Evolutionary conservation across 1,140 invertebrate species (phyloP).

Genomic region (Nautilus pompilius): DNA sequence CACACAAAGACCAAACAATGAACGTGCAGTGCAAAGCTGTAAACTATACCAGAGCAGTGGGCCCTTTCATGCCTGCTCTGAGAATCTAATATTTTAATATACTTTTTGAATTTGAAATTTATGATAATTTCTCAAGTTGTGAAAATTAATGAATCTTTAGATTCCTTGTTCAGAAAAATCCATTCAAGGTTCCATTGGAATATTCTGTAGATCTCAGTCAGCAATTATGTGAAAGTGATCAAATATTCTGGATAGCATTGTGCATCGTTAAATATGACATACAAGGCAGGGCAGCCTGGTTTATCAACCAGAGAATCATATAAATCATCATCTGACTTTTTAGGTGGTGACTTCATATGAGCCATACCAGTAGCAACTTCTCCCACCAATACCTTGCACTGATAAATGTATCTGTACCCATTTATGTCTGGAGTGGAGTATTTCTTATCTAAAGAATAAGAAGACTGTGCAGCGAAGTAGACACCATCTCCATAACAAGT

Average conservation of each 20-base stretch:
- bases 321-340: slow-evolving; percentile 10
- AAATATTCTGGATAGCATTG: slow-evolving; percentile 43
- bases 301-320: slow-evolving; percentile 35
- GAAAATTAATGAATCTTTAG: too few species aligned
- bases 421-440: slow-evolving; percentile 19
- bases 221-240: slow-evolving; percentile 28
- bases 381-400: slow-evolving; percentile 25
- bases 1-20: too few species aligned
- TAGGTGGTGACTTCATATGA: slow-evolving; percentile 24
- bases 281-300: slow-evolving; percentile 19
- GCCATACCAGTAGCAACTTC: slow-evolving; percentile 15
- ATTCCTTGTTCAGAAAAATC: too few species aligned
- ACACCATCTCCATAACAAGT: slow-evolving; percentile 31
- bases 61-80: too few species aligned
- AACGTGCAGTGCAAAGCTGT: too few species aligned
- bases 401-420: slow-evolving; percentile 24
- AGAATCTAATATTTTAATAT: too few species aligned
- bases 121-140: too few species aligned
- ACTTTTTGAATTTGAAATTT: too few species aligned
- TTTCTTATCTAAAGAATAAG: slow-evolving; percentile 16
- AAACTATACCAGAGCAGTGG: too few species aligned
- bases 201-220: too few species aligned
- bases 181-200: too few species aligned
- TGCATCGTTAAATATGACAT: slow-evolving; percentile 40
- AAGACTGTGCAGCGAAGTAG: slow-evolving; percentile 31